Evolutionary conservation across 2,113 vertebrate species (phyloP), one percentile per base, ranked within the genome.

Genomic region (Leptocoma aspasia): DNA sequence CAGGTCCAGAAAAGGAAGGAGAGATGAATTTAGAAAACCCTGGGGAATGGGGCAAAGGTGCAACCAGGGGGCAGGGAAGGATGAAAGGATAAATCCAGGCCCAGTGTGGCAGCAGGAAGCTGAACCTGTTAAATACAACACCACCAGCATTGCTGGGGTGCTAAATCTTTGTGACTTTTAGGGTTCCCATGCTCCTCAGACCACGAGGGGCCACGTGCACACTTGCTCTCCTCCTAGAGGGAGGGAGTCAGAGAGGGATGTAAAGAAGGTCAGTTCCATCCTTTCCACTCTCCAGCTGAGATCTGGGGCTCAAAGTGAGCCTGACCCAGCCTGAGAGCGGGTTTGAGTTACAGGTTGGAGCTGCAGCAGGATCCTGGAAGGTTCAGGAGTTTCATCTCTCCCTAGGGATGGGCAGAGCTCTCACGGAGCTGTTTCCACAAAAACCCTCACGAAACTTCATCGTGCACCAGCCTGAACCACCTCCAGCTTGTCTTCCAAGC

Each of bases 171-270:
- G 30, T 3, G 37, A 10, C 3, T 17, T n/a, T 10, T 13, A 1
- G 50, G 39, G 28, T 41, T 52, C 16, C 10, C 7, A 2, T 1
- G 18, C 11, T 56, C 7, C 66, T 5, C 26, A 71, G 57, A 47
- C 8, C 28, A 63, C 0, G 0, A 70, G 15, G 22, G 33, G 22
- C n/a, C 17, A 6, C 0, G 23, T 0, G 12, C 45, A 53, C 35
- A 10, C 41, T 9, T 9, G 23, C 17, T 56, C 31, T 41, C 21
- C 35, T 49, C 8, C 56, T 20, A 0, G 7, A 37, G 28, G 3
- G 18, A 66, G 42, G 4, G 52, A 37, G 44, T 23, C 31, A 2
- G n/a, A 86, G 8, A 35, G 30, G 30, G 42, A 41, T 18, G 11
- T 1, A 31, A 53, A 49, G 27, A 33, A 84, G 15, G 9, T 49